phyloP scores from a whole-genome alignment of 1,140 invertebrate species.

The Linepithema humile region DNA sequence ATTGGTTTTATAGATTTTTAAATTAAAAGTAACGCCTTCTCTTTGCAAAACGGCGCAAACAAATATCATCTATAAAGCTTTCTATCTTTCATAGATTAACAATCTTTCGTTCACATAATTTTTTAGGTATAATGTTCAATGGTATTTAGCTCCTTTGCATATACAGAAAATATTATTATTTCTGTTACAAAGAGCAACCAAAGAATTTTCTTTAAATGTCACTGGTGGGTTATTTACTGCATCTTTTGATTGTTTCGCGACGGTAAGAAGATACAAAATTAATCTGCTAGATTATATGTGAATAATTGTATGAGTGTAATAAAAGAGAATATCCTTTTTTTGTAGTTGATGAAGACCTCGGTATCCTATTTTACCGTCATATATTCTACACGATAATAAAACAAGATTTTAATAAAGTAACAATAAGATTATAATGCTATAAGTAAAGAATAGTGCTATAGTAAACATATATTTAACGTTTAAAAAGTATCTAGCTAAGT shows the following conservation, averaged over 20 bases:
- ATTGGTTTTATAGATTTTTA: background rate
- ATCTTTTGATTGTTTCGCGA: background rate
- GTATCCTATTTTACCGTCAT: background rate
- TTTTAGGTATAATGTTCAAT: background rate
- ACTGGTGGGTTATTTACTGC: background rate
- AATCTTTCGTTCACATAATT: background rate
- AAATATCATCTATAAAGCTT: no score
- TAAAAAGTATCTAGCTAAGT: no score
- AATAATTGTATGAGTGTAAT: no score
- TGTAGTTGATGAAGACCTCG: background rate
- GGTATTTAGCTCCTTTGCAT: background rate
- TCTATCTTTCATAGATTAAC: background rate
- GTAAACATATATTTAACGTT: no score
- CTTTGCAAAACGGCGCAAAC: background rate
- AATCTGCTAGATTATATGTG: no score
- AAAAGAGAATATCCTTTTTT: background rate
- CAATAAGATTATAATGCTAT: no score
- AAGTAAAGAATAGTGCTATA: no score
- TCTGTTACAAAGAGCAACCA: background rate
- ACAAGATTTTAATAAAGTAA: background rate
- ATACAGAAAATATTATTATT: conserved; percentile 1
- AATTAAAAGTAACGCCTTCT: background rate
- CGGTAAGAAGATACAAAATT: background rate
- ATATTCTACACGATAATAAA: conserved; percentile 2
- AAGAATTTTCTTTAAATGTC: background rate